Evolutionary conservation across 2,888 invertebrate species (phyloP).

Genomic region (Aspidapion aeneum): DNA sequence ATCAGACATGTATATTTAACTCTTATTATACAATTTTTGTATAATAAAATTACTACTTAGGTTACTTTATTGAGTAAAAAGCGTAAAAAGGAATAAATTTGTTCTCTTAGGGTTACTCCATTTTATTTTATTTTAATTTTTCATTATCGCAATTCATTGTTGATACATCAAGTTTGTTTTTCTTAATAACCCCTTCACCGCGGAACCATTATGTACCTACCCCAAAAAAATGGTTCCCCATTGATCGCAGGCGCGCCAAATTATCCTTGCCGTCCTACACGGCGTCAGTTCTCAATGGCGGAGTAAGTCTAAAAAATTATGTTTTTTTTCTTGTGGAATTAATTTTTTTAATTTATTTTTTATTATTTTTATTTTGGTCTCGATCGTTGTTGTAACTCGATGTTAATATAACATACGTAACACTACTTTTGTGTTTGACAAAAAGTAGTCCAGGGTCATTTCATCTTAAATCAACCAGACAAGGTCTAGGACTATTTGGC

Average conservation of each 20-base stretch:
- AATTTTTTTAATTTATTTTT: too few relatives aligned
- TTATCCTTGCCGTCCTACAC: conserved; percentile 47
- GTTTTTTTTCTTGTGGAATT: background rate
- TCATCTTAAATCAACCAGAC: too few relatives aligned
- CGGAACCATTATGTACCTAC: too few relatives aligned
- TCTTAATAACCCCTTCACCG: background rate
- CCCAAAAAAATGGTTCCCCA: background rate
- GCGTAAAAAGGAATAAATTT: too few relatives aligned
- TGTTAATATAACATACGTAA: background rate
- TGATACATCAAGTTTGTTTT: background rate
- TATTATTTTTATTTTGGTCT: background rate
- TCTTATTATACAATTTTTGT: too few relatives aligned
- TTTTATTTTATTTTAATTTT: background rate
- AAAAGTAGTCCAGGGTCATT: background rate
- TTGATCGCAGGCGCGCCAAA: conserved; percentile 44
- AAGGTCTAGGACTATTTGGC: too few relatives aligned
- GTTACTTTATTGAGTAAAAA: too few relatives aligned
- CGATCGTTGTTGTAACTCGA: background rate
- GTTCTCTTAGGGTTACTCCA: too few relatives aligned
- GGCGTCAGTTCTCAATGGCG: conserved; percentile 47
- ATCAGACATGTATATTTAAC: too few relatives aligned
- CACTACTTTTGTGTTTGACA: background rate
- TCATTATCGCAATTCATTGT: background rate
- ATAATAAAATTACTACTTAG: too few relatives aligned
- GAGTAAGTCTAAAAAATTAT: too few relatives aligned